Percentiles rank a stretch among this genome's conserved stretches.
phyloP scores from a whole-genome alignment of 2,113 vertebrate species.

The Xyliphius kryptos region DNA sequence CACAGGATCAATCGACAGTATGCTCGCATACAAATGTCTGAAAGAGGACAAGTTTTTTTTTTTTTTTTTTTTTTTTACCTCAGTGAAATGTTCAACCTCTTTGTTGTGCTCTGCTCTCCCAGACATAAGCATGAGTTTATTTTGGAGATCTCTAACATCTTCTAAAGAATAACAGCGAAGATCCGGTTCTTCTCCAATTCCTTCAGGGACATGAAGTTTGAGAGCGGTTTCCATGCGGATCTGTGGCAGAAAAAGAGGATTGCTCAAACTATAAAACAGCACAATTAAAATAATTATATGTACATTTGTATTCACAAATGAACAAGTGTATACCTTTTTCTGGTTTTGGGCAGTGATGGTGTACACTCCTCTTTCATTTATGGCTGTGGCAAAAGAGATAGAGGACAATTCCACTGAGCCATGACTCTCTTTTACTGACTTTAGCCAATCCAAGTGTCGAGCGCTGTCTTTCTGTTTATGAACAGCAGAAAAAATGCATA shows the following conservation, averaged over 20 bases:
- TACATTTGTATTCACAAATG: too few species aligned
- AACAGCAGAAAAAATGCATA: constrained; percentile 19
- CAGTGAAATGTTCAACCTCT: constrained; percentile 86
- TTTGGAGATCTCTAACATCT: constrained; percentile 83
- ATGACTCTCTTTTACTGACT: constrained; percentile 90
- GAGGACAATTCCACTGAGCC: constrained; percentile 92
- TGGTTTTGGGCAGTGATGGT: constrained; percentile 63
- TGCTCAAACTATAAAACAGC: too few species aligned
- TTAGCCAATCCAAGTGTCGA: constrained; percentile 85
- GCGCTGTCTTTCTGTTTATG: constrained; percentile 85
- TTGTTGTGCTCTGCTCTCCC: constrained; percentile 75
- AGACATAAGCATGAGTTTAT: constrained; percentile 97
- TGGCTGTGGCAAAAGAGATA: constrained; percentile 79
- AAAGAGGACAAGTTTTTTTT: too few species aligned
- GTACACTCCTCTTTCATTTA: constrained; percentile 84
- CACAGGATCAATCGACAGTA: too few species aligned
- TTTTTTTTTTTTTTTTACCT: too few species aligned
- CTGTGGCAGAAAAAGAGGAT: constrained; percentile 51
- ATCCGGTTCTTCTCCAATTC: constrained; percentile 48
- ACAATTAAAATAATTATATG: too few species aligned
- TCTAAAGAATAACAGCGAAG: constrained; percentile 69
- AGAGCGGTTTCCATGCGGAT: constrained; percentile 72
- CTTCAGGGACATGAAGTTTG: constrained; percentile 63
- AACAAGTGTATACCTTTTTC: too few species aligned
- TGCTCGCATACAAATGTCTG: too few species aligned